Conservation (phyloP, 2,888 invertebrate species). For the Spodoptera littoralis region DNA sequence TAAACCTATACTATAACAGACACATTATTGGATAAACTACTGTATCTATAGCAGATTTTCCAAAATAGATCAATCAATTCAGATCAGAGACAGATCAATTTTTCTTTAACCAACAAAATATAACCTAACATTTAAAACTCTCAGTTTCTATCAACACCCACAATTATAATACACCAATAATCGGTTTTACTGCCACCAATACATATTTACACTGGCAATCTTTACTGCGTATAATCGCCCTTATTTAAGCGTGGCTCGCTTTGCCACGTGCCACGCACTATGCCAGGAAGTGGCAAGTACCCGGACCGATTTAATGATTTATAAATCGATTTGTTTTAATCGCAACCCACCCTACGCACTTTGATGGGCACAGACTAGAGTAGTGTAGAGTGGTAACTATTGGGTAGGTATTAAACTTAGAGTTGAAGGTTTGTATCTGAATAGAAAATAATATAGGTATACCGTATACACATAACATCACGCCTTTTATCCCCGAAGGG, state of each 20-base stretch:
- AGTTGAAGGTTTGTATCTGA: background rate
- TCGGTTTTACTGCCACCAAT: slow-evolving; percentile 46
- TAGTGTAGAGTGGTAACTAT: slow-evolving; percentile 23
- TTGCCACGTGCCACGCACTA: slow-evolving; percentile 72
- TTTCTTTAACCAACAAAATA: too few relatives aligned
- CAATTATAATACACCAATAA: slow-evolving; percentile 52
- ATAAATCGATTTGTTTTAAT: slow-evolving; percentile 84
- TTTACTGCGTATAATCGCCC: slow-evolving; percentile 58
- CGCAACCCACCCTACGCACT: slow-evolving; percentile 68
- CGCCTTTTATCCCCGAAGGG: too few relatives aligned
- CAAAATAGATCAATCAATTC: too few relatives aligned
- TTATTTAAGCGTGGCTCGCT: slow-evolving; percentile 51
- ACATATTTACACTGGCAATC: slow-evolving; percentile 56
- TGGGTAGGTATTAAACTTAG: slow-evolving; percentile 21
- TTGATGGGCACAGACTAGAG: slow-evolving; percentile 32
- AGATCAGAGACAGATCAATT: too few relatives aligned
- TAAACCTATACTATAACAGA: too few relatives aligned
- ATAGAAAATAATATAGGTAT: too few relatives aligned
- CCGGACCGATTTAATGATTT: slow-evolving; percentile 81
- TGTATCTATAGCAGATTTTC: too few relatives aligned
- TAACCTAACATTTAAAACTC: slow-evolving; percentile 27
- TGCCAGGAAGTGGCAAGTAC: slow-evolving; percentile 71
- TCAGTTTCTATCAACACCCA: slow-evolving; percentile 21
- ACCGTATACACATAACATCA: too few relatives aligned
- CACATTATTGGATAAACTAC: too few relatives aligned